Percentiles rank a stretch among this genome's conserved stretches.
phyloP scores from a whole-genome alignment of 2,113 vertebrate genomes.

The Harpagus bidentatus region DNA sequence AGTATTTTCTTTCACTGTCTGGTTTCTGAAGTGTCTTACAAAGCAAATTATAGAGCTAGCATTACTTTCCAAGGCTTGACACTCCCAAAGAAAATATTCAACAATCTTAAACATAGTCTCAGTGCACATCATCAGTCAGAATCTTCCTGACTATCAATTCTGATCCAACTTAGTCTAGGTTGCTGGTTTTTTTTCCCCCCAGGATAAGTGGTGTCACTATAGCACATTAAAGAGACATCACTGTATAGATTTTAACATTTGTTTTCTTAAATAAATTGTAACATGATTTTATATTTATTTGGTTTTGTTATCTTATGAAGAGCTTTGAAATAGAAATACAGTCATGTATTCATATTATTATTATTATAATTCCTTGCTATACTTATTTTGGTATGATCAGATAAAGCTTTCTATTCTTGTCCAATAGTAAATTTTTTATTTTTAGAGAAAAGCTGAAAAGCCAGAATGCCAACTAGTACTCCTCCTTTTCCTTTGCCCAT shows the following conservation, averaged over 20 bases:
- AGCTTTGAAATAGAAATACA: background rate
- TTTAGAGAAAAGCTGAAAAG: background rate
- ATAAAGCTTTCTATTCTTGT: background rate
- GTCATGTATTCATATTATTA: background rate
- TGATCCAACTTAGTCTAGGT: background rate
- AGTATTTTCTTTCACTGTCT: background rate
- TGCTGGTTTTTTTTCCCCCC: background rate
- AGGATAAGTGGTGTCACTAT: background rate
- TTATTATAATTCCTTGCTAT: background rate
- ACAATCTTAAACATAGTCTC: background rate
- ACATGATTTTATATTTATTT: background rate
- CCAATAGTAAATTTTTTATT: background rate
- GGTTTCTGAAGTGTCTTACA: background rate
- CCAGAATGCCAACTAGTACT: background rate
- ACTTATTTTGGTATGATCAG: background rate
- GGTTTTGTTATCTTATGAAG: background rate
- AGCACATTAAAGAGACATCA: background rate
- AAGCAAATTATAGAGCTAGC: background rate
- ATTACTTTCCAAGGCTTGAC: background rate
- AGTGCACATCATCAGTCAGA: background rate
- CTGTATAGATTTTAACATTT: background rate
- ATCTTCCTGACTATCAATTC: background rate
- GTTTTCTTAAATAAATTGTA: background rate
- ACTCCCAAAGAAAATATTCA: conserved; percentile 2
- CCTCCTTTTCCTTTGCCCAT: background rate